Evolutionary conservation across 2,113 vertebrate species (phyloP), one percentile per base, ranked within the genome.

Genomic region (Myxocyprinus asiaticus): DNA sequence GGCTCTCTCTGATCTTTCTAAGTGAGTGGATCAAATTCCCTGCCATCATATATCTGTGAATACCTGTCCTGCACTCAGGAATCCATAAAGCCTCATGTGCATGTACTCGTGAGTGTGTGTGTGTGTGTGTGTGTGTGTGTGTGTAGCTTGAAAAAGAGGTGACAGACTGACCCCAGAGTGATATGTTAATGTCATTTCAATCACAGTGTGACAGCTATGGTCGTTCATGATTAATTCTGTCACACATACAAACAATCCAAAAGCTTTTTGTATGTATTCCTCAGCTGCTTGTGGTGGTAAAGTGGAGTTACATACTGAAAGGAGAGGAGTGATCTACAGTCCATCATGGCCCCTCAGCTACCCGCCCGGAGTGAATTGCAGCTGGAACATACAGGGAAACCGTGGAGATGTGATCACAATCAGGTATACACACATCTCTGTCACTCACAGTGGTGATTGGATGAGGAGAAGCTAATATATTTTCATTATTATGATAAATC

Each of bases 341-440:
- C 97, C 96, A 2, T 94, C 95, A 8, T 98, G 97, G 97, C 97
- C 97, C 43, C 80, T 94, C 4, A 98, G 97, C 90, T 99, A 98
- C 81, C 97, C 97, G 0, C 86, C 96, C 0, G 95, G 95, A 56
- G 86, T 95, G 76, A 99, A 99, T 89, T 99, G 97, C 92, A 97
- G 95, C 93, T 99, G 97, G 97, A 95, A 94, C 77, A 99, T 99
- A 80, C 94, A 97, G 87, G 97, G 95, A 6, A 95, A 95, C 81
- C 95, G 90, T 3, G 96, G 96, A n/a, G 97, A 98, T 82, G 94
- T 96, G 86, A 96, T 98, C 80, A 98, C 97, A 59, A 94, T 99
- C 88, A 99, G 96, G 97, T 98, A 33, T 33, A 33, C 22, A 33
- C 22, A 33, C 22, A 33, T 33, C 22, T 1, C 22, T 33, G 22